These are phyloP conservation scores for Hydraecia micacea DNA, from an alignment of 2,888 invertebrate genomes.

Conservation along the genomic window DNA sequence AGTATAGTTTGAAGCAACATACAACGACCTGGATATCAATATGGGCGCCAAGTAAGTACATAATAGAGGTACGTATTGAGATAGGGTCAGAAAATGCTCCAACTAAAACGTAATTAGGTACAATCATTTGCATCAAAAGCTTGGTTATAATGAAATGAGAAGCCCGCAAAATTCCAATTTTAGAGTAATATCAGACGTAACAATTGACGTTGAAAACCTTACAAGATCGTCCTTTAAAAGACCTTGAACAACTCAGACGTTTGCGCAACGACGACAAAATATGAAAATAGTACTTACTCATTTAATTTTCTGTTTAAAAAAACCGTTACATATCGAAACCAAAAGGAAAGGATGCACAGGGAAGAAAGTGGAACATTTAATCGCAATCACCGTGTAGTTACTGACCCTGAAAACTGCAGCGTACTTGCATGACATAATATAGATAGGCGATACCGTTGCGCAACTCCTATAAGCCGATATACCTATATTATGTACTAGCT, in stretches of 20 bases:
- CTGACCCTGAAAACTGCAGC: conserved; percentile 53
- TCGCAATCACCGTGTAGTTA: neutral
- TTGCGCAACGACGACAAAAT: conserved; percentile 10
- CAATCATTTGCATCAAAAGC: neutral
- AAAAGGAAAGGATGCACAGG: conserved; percentile 1
- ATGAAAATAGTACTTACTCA: neutral
- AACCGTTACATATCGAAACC: conserved; percentile 19
- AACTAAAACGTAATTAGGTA: neutral
- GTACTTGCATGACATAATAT: conserved; percentile 44
- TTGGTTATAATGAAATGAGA: neutral
- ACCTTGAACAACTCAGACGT: conserved; percentile 11
- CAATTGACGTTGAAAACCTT: conserved; percentile 3
- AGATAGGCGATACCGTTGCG: conserved; percentile 32
- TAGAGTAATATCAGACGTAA: neutral
- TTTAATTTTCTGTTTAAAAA: neutral
- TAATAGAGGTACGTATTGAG: neutral
- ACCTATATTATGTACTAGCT: too few relatives aligned
- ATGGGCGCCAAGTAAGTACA: too few relatives aligned
- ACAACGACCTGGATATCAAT: too few relatives aligned
- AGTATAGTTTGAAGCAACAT: too few relatives aligned
- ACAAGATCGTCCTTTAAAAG: conserved; percentile 5
- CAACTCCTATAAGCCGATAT: conserved; percentile 32
- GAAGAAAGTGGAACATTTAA: neutral
- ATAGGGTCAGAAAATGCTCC: too few relatives aligned
- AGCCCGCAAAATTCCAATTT: neutral